Conservation (phyloP, 2,113 vertebrate genomes). For the Phocoena phocoena region DNA sequence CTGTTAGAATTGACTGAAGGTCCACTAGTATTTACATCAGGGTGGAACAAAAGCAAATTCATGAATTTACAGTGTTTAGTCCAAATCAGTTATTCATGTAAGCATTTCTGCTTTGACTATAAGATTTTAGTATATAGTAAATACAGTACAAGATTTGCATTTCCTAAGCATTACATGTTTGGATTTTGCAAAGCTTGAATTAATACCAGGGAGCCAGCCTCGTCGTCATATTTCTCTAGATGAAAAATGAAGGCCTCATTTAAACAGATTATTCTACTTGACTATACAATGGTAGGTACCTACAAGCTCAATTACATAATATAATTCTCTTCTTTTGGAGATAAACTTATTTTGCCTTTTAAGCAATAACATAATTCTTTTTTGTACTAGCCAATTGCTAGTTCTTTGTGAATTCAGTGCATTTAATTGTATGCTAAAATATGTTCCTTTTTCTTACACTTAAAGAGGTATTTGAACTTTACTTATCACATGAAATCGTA, state of each 20-base stretch:
- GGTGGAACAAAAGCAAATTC: slow-evolving; percentile 9
- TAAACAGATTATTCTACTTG: slow-evolving; percentile 32
- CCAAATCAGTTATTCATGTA: not conserved
- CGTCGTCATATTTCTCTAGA: not conserved
- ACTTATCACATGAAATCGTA: not conserved
- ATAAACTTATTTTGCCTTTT: slow-evolving; percentile 21
- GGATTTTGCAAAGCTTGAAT: slow-evolving; percentile 25
- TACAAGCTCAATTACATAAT: not conserved
- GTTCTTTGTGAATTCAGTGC: not conserved
- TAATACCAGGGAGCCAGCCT: not conserved
- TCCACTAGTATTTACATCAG: not conserved
- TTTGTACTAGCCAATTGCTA: not conserved
- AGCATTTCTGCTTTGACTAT: slow-evolving; percentile 10
- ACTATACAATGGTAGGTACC: not conserved
- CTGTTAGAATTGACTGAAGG: not conserved
- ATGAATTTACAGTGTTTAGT: not conserved
- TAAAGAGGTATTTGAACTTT: slow-evolving; percentile 1
- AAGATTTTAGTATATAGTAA: not conserved
- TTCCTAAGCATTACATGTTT: slow-evolving; percentile 11
- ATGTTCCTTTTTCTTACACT: not conserved
- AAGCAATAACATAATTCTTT: slow-evolving; percentile 3
- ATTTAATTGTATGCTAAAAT: slow-evolving; percentile 16
- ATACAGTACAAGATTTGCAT: not conserved
- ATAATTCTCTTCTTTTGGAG: slow-evolving; percentile 15
- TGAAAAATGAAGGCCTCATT: slow-evolving; percentile 36